These are phyloP conservation scores for Hylaeus volcanicus DNA, from an alignment of 1,140 invertebrate species.

Conservation along the genomic window DNA sequence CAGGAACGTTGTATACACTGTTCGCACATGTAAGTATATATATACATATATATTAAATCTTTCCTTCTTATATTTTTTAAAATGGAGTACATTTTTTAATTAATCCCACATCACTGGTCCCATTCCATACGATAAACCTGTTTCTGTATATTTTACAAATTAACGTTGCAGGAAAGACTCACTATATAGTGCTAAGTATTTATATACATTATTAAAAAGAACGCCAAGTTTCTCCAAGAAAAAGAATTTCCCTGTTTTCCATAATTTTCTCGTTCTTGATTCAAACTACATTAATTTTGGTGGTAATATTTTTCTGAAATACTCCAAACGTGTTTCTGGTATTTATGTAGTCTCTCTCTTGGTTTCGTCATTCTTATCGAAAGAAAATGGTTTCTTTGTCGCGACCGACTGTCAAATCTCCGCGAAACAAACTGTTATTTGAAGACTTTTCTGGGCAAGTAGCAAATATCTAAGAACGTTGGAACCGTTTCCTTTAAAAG, in stretches of 20 bases:
- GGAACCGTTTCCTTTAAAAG: slow-evolving; percentile 28
- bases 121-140: not conserved
- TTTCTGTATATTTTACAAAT: not conserved
- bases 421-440: slow-evolving; percentile 30
- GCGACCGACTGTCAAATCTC: not conserved
- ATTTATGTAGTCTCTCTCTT: not conserved
- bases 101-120: not conserved
- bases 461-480: slow-evolving; percentile 28
- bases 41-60: slow-evolving; percentile 71
- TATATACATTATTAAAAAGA: too few species aligned
- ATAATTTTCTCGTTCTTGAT: too few species aligned
- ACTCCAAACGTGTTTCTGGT: not conserved
- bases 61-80: slow-evolving; percentile 71
- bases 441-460: slow-evolving; percentile 39
- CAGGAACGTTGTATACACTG: slow-evolving; percentile 57
- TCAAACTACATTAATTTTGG: not conserved
- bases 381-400: slow-evolving; percentile 28
- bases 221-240: too few species aligned
- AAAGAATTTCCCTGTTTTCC: too few species aligned
- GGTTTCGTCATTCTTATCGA: not conserved
- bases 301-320: not conserved
- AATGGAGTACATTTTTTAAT: slow-evolving; percentile 35
- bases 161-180: too few species aligned
- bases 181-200: too few species aligned
- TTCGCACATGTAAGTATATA: slow-evolving; percentile 66